Evolutionary conservation across 2,888 invertebrate genomes (phyloP), one percentile per base, ranked within the genome.

Genomic region (Limnephilus rhombicus): DNA sequence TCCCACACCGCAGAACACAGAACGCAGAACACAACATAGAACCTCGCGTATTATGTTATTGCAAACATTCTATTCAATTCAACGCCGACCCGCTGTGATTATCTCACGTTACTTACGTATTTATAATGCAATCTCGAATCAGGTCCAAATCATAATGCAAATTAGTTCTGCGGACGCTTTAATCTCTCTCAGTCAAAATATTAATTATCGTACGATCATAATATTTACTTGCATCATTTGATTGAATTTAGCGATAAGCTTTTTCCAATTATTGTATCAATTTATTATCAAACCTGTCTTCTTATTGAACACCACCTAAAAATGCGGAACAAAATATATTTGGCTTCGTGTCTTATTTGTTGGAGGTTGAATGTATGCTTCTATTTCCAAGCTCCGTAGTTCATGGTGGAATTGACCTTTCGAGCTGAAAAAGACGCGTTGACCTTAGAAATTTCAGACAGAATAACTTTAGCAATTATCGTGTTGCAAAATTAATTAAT

Each of bases 1-100:
- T 86, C 86, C 86, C 86, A 86, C 86, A 86, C 45, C 86, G n/a
- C 86, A 49, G 37, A 68, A 45, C 85, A 49, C 37, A 37, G 37
- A 34, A 34, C 34, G 1, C n/a, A n/a, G n/a, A n/a, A n/a, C n/a
- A n/a, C 24, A 68, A 68, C 68, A 24, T 24, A 68, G 68, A 82
- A 82, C 34, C 82, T 82, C 31, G 82, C 82, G 34, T 34, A 82
- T 34, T 82, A 82, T 82, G 34, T 34, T 82, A 82, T 82, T 34
- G 31, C 29, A 82, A 34, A 82, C 34, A 31, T 82, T 82, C 34
- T 82, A 82, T 34, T 34, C 31, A 82, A 82, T 82, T 34, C 82
- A 34, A 15, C 15, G 29, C 29, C 31, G 81, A 31, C 15, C n/a
- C 82, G 13, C 18, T 5, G 82, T 31, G 82, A 34, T 82, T 82